Evolutionary conservation across 2,113 vertebrate genomes (phyloP), one percentile per base, ranked within the genome.

Genomic region (Aphelocoma coerulescens): DNA sequence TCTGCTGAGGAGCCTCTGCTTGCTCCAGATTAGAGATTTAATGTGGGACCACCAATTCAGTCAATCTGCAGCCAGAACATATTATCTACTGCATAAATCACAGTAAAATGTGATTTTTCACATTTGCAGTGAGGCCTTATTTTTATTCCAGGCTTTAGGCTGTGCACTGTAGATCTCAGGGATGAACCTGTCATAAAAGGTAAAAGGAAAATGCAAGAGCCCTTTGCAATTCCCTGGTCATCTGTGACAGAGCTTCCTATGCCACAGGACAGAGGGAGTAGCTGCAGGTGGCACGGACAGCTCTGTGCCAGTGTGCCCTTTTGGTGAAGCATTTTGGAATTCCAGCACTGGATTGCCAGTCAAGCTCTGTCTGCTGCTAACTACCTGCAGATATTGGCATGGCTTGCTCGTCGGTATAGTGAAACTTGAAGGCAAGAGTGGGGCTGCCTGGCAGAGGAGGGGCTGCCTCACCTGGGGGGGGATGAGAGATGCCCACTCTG

Each of bases 381-480:
- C 51, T 67, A 2, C 57, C 37, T 35, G 15, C 35, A 5, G 4
- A 10, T n/a, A 65, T 8, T 24, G 73, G 62, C 14, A 1, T 1
- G 9, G 54, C 16, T 59, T 32, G 6, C 59, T 73, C 2, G 0
- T 0, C 6, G 35, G 13, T 16, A 66, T 2, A 21, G 35, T 7
- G 14, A 13, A 7, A 52, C 48, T 3, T 21, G 35, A 11, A 59
- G 61, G 63, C 2, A 17, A 22, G 43, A 39, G 27, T 0, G 20
- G 62, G 30, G 49, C 14, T 2, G 44, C 49, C 32, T 71, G 85
- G 51, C 37, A 52, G 65, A 35, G 33, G 26, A 14, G 30, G 11
- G 44, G 23, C 41, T 78, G 55, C 39, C 28, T 71, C 16, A 3
- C 49, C n/a, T 4, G 4, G 4, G 1, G 1, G 22, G 7, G n/a